Conservation (phyloP, 2,113 vertebrate species). For the Ptyas mucosa region DNA sequence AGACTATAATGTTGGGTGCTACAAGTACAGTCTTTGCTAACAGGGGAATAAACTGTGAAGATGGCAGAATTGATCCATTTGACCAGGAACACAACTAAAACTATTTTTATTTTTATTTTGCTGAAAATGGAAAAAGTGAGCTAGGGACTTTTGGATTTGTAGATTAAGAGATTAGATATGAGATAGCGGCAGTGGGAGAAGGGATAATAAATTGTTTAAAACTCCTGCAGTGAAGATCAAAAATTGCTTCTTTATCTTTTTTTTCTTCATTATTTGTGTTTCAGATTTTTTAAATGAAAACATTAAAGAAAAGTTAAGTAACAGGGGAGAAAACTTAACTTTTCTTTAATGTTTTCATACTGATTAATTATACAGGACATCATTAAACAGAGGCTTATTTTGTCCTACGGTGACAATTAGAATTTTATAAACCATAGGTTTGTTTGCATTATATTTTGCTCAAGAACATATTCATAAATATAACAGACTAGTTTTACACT, state of each 20-base stretch:
- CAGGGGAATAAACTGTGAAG: not conserved
- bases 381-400: not conserved
- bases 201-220: not conserved
- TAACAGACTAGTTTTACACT: slow-evolving; percentile 32
- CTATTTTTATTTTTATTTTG: not conserved
- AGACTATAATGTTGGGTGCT: not conserved
- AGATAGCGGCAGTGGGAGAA: not conserved
- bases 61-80: not conserved
- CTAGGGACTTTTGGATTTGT: not conserved
- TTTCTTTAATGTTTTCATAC: not conserved
- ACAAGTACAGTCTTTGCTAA: not conserved
- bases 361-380: not conserved
- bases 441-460: not conserved
- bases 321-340: not conserved
- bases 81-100: not conserved
- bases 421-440: not conserved
- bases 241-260: not conserved
- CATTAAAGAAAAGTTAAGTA: no score
- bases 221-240: not conserved
- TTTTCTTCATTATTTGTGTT: not conserved
- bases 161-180: not conserved
- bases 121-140: not conserved
- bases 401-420: not conserved
- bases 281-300: not conserved
- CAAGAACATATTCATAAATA: slow-evolving; percentile 36